phyloP scores from a whole-genome alignment of 2,797 vertebrate species.

The Halcyon chelicuti region DNA sequence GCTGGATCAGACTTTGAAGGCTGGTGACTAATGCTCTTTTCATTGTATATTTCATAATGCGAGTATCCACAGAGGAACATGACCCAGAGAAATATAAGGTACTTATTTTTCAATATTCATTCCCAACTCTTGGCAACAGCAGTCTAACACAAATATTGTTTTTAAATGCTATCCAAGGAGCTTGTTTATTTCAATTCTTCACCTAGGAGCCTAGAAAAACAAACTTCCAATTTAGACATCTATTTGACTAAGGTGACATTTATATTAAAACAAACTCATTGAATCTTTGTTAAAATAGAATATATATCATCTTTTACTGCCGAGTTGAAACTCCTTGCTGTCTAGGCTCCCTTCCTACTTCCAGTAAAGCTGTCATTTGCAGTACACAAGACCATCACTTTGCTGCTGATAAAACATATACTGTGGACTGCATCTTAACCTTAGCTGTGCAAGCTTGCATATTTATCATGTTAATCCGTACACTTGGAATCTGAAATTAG shows the following conservation, averaged over 20 bases:
- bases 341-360: neutral
- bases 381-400: neutral
- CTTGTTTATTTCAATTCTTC: conserved; percentile 34
- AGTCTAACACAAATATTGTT: conserved; percentile 24
- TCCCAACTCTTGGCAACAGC: neutral
- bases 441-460: neutral
- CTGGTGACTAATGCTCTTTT: conserved; percentile 29
- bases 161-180: conserved; percentile 20
- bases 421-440: neutral
- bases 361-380: neutral
- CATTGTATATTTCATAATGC: conserved; percentile 14
- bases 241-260: neutral
- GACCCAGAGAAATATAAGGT: conserved; percentile 12
- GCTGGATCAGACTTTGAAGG: neutral
- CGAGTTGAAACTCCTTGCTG: neutral
- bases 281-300: conserved; percentile 15
- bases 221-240: conserved; percentile 12
- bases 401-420: neutral
- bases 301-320: neutral
- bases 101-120: conserved; percentile 44
- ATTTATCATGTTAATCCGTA: conserved; percentile 17
- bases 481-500: conserved; percentile 18
- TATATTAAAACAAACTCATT: neutral
- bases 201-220: conserved; percentile 31
- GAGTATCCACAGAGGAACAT: neutral